Evolutionary conservation across 2,113 vertebrate genomes (phyloP).

Genomic region (Tupaia tana): DNA sequence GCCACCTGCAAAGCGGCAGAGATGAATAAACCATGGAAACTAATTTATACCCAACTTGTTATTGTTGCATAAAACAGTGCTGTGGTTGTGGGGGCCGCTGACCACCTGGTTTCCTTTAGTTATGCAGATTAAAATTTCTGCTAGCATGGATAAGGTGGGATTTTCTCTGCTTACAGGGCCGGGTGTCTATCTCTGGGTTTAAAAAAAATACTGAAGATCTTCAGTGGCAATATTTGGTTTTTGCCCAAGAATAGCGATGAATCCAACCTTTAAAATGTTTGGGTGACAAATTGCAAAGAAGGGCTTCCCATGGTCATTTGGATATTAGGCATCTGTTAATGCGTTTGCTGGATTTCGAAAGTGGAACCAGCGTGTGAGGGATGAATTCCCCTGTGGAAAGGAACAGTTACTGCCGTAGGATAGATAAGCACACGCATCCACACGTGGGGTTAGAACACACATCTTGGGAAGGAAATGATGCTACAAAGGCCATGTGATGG

Average conservation of each 20-base stretch:
- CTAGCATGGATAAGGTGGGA: neutral
- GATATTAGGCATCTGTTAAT: neutral
- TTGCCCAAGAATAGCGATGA: neutral
- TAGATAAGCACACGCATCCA: neutral
- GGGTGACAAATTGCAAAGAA: neutral
- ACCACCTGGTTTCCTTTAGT: slow-evolving; percentile 76
- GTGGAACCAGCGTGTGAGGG: neutral
- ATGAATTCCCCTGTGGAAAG: neutral
- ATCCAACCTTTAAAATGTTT: neutral
- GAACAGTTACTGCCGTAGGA: neutral
- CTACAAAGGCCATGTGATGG: neutral
- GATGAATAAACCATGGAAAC: slow-evolving; percentile 76
- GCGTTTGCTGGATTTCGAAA: neutral
- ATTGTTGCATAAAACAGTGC: slow-evolving; percentile 13
- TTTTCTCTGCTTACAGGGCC: neutral
- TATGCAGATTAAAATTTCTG: slow-evolving; percentile 66
- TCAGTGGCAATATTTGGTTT: neutral
- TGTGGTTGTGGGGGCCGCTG: slow-evolving; percentile 12
- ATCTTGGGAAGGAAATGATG: neutral
- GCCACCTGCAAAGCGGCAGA: slow-evolving; percentile 74
- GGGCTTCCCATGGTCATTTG: neutral
- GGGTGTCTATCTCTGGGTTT: neutral
- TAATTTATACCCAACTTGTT: slow-evolving; percentile 66
- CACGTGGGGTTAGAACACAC: neutral
- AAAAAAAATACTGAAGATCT: neutral